These are phyloP conservation scores for Trichogramma evanescens DNA, from an alignment of 2,888 invertebrate genomes.

Conservation along the genomic window DNA sequence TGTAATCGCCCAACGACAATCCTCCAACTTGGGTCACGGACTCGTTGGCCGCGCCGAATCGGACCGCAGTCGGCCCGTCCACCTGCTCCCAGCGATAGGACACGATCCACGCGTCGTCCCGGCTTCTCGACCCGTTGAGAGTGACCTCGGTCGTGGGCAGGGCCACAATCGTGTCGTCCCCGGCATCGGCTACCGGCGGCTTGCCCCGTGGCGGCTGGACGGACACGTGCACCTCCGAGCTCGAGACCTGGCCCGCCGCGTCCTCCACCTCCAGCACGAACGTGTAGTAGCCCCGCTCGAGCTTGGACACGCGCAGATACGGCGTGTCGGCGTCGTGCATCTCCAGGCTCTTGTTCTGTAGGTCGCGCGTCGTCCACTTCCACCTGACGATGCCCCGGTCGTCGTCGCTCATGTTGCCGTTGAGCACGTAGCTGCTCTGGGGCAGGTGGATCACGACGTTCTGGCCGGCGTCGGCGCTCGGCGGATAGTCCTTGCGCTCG, in stretches of 20 bases:
- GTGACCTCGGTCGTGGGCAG: constrained; percentile 75
- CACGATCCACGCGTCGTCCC: constrained; percentile 76
- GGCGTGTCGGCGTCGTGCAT: constrained; percentile 94
- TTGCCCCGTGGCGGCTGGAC: constrained; percentile 85
- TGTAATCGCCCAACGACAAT: constrained; percentile 77
- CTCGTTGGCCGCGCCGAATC: constrained; percentile 52
- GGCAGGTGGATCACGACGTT: constrained; percentile 87
- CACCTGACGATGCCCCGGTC: constrained; percentile 89
- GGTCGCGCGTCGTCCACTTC: constrained; percentile 92
- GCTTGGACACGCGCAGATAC: constrained; percentile 77
- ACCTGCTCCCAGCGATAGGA: constrained; percentile 80
- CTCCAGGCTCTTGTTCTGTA: constrained; percentile 85
- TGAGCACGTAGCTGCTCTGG: constrained; percentile 73
- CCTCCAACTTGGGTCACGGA: constrained; percentile 70
- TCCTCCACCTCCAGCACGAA: constrained; percentile 90
- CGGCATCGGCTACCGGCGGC: constrained; percentile 61
- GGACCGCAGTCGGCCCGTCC: constrained; percentile 52
- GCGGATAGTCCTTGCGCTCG: constrained; percentile 89
- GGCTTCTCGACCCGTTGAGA: constrained; percentile 74
- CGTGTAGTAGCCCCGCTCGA: constrained; percentile 90
- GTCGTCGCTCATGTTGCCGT: constrained; percentile 85
- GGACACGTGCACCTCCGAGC: constrained; percentile 84
- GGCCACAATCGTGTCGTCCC: constrained; percentile 60
- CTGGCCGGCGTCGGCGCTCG: constrained; percentile 88
- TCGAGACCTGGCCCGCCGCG: constrained; percentile 78